These are phyloP conservation scores for Intellagama lesueurii DNA, from an alignment of 2,797 vertebrate genomes.

Conservation along the genomic window DNA sequence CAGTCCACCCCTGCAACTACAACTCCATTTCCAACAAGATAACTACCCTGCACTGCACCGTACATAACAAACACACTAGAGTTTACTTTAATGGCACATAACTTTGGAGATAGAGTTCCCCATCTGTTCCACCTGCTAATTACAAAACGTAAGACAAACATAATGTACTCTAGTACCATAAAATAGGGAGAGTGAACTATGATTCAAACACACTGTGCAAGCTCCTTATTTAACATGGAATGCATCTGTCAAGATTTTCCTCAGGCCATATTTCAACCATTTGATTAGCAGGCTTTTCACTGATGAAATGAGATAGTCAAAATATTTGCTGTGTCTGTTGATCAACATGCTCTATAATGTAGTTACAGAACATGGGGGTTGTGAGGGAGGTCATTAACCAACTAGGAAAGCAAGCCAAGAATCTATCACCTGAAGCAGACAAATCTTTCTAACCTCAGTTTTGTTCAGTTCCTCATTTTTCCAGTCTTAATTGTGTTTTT, in stretches of 20 bases:
- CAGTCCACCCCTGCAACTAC: neutral
- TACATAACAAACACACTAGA: slow-evolving; percentile 17
- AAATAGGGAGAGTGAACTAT: slow-evolving; percentile 44
- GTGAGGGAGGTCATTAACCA: neutral
- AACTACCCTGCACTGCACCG: neutral
- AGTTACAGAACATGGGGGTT: neutral
- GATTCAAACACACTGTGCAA: slow-evolving; percentile 55
- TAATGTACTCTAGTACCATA: slow-evolving; percentile 52
- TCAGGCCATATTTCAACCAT: slow-evolving; percentile 38
- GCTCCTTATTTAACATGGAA: slow-evolving; percentile 57
- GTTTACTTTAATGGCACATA: slow-evolving; percentile 55
- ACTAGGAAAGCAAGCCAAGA: neutral
- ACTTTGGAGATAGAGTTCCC: slow-evolving; percentile 59
- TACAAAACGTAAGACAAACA: slow-evolving; percentile 65
- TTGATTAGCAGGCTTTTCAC: slow-evolving; percentile 6
- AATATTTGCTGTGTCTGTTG: neutral
- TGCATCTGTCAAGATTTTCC: slow-evolving; percentile 52
- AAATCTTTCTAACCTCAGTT: neutral
- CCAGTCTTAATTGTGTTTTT: neutral
- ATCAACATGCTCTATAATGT: neutral
- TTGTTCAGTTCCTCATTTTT: neutral
- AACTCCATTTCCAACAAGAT: neutral
- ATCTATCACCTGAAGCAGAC: neutral
- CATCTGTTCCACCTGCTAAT: slow-evolving; percentile 77
- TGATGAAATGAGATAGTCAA: neutral